Conservation (phyloP, 1,140 invertebrate genomes). For the honey bee (Apis mellifera) region DNA sequence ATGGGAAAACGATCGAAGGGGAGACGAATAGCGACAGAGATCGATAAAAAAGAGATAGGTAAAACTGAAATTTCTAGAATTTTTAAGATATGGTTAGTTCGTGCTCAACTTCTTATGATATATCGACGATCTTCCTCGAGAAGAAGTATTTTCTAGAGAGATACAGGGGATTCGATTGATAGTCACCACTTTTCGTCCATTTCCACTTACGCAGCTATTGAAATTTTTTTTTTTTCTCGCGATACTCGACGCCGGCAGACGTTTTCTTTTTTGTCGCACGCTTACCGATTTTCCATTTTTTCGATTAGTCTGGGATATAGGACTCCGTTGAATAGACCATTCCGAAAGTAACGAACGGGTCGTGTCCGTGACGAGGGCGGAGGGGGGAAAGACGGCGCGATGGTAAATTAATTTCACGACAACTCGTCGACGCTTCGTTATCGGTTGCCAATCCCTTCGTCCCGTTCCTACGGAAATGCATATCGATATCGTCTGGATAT, state of each 20-base stretch:
- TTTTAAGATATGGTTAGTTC: neutral
- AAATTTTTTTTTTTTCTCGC: constrained; percentile 10
- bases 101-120: neutral
- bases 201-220: neutral
- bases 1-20: neutral
- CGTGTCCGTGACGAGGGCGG: neutral
- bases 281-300: constrained; percentile 10
- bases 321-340: neutral
- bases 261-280: neutral
- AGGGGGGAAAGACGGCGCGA: neutral
- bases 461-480: constrained; percentile 13
- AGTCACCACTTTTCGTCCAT: neutral
- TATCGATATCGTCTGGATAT: constrained; percentile 40
- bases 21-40: neutral
- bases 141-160: neutral
- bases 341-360: constrained; percentile 1
- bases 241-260: neutral
- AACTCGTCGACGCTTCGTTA: constrained; percentile 23
- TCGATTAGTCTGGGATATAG: neutral
- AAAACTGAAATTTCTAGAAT: constrained; percentile 13
- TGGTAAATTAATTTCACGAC: constrained; percentile 44
- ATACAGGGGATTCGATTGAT: constrained; percentile 4
- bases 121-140: neutral
- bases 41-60: neutral
- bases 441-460: constrained; percentile 45